A percentile compares a stretch with the other conserved stretches of the same genome.
Conservation (phyloP, 2,113 vertebrate genomes). For the Ranitomeya variabilis region DNA sequence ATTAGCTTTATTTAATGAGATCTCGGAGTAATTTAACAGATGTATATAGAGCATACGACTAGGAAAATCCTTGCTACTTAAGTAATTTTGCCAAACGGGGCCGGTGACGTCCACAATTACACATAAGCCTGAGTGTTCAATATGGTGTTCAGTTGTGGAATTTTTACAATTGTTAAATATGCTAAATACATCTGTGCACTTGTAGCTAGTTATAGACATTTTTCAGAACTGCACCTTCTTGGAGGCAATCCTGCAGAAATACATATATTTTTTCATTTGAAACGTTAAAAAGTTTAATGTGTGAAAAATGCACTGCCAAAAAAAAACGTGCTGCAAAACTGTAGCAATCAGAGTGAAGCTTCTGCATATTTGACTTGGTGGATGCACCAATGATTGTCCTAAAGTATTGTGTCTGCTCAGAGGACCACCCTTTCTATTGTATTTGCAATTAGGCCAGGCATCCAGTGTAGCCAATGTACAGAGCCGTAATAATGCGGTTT, state of each 20-base stretch:
- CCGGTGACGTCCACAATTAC: slow-evolving; percentile 64
- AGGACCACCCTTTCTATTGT: too few species aligned
- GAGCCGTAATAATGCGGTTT: too few species aligned
- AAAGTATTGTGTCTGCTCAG: too few species aligned
- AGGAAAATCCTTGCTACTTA: slow-evolving; percentile 77
- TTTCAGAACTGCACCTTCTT: background rate
- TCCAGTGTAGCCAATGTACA: too few species aligned
- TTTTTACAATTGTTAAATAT: slow-evolving; percentile 28
- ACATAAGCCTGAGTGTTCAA: slow-evolving; percentile 56
- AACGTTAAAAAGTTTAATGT: too few species aligned
- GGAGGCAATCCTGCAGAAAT: background rate
- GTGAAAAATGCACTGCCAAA: too few species aligned
- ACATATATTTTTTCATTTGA: background rate
- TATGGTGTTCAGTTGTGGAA: background rate
- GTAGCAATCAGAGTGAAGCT: too few species aligned
- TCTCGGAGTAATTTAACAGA: slow-evolving; percentile 93
- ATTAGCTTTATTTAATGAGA: slow-evolving; percentile 99
- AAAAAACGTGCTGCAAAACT: too few species aligned
- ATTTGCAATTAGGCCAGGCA: too few species aligned
- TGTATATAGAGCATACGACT: slow-evolving; percentile 87
- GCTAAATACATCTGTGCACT: background rate
- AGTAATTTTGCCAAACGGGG: slow-evolving; percentile 76
- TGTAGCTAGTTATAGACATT: background rate
- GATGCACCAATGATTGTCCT: too few species aligned
- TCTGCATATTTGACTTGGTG: too few species aligned